These are phyloP conservation scores for Daubentonia madagascariensis DNA, from an alignment of 2,113 vertebrate genomes.

Conservation along the genomic window DNA sequence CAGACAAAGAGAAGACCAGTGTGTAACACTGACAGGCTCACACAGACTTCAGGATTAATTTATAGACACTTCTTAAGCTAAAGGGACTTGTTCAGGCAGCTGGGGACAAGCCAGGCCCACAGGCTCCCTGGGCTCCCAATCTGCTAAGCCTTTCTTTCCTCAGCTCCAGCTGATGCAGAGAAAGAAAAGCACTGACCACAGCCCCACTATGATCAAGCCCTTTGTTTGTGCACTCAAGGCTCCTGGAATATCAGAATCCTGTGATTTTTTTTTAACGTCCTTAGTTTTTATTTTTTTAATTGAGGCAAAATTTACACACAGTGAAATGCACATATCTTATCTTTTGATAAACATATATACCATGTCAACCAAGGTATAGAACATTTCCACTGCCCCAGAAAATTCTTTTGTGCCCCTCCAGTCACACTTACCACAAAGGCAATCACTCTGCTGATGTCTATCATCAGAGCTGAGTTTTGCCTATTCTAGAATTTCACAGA, in stretches of 20 bases:
- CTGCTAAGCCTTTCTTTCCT: neutral
- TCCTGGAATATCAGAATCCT: neutral
- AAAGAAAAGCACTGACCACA: neutral
- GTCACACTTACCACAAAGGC: neutral
- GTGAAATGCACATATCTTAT: neutral
- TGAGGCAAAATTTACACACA: neutral
- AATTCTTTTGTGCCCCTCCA: neutral
- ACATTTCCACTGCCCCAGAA: neutral
- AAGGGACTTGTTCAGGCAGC: slow-evolving; percentile 10
- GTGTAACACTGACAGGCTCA: slow-evolving; percentile 62
- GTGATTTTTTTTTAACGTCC: neutral
- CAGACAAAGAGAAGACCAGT: neutral
- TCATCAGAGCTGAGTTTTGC: neutral
- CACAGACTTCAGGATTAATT: slow-evolving; percentile 73
- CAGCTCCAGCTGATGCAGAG: neutral
- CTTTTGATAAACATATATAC: neutral
- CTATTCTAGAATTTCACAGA: neutral
- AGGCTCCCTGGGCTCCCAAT: neutral
- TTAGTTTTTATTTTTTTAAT: neutral
- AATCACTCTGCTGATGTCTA: neutral
- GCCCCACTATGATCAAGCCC: accelerated
- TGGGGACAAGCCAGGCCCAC: neutral
- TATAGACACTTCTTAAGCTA: slow-evolving; percentile 26
- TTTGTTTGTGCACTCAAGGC: no score
- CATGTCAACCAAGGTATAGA: neutral